phyloP scores from a whole-genome alignment of 2,888 invertebrate genomes.

The Strigamia maritima region DNA sequence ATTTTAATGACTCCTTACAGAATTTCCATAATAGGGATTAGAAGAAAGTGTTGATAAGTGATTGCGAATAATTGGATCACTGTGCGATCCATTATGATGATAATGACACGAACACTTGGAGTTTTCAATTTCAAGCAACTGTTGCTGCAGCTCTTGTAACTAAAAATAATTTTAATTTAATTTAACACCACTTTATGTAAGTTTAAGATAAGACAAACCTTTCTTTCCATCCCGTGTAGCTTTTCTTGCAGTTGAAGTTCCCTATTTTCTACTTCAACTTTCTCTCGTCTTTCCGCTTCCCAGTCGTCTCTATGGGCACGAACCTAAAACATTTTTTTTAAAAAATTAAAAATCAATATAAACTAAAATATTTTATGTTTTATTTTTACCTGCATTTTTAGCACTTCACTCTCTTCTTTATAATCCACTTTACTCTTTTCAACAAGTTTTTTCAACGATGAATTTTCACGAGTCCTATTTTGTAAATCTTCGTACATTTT shows the following conservation, averaged over 20 bases:
- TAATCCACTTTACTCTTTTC: not conserved
- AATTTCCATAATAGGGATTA: not conserved
- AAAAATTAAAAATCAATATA: not conserved
- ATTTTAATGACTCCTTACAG: not conserved
- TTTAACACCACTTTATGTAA: no score
- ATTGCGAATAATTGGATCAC: conserved; percentile 41
- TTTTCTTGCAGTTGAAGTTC: conserved; percentile 41
- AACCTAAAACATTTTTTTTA: conserved; percentile 41
- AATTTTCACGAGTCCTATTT: not conserved
- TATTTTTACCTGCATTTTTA: not conserved
- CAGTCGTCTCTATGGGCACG: conserved; percentile 49
- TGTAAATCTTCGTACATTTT: not conserved
- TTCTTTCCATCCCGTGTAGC: conserved; percentile 26
- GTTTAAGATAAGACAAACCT: not conserved
- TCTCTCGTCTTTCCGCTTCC: conserved; percentile 50
- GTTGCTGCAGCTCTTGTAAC: not conserved
- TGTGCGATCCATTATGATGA: conserved; percentile 42
- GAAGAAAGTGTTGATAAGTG: not conserved
- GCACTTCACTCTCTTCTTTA: not conserved
- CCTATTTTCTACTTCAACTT: conserved; percentile 47
- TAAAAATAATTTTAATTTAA: not conserved
- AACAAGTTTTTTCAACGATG: not conserved
- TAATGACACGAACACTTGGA: conserved; percentile 40
- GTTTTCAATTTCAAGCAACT: conserved; percentile 44
- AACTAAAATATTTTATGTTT: not conserved